Evolutionary conservation across 2,888 invertebrate species (phyloP).

Genomic region (Galeopsomyia nigrocyanea): DNA sequence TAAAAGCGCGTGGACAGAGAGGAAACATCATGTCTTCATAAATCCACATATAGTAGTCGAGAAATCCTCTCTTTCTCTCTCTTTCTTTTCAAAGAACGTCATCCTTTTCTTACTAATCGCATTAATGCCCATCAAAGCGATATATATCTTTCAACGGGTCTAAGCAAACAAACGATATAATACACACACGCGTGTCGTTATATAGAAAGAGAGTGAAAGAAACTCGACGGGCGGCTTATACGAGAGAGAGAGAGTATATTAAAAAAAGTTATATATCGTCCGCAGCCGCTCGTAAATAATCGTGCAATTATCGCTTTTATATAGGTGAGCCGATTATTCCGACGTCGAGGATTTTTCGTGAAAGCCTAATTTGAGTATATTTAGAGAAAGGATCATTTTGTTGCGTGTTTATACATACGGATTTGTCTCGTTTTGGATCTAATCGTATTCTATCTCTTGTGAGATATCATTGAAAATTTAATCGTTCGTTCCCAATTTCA

Average conservation of each 20-base stretch:
- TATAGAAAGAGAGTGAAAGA: too few relatives aligned
- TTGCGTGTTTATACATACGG: too few relatives aligned
- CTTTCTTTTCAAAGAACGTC: not conserved
- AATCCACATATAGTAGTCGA: slow-evolving; percentile 13
- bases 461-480: too few relatives aligned
- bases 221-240: not conserved
- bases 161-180: slow-evolving; percentile 28
- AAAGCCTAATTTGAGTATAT: not conserved
- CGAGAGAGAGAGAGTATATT: not conserved
- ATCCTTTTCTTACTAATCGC: slow-evolving; percentile 34
- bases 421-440: too few relatives aligned
- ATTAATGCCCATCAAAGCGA: slow-evolving; percentile 41
- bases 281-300: slow-evolving; percentile 6
- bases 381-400: too few relatives aligned
- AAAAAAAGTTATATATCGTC: slow-evolving; percentile 6
- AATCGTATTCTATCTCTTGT: too few relatives aligned
- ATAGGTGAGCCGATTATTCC: slow-evolving; percentile 18
- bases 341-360: not conserved
- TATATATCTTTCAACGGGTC: slow-evolving; percentile 29
- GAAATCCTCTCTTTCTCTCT: slow-evolving; percentile 1
- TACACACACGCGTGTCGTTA: too few relatives aligned
- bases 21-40: not conserved
- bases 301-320: slow-evolving; percentile 13
- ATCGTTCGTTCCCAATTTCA: too few relatives aligned
- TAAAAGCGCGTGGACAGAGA: slow-evolving; percentile 5